A percentile compares a stretch with the other conserved stretches of the same genome.
Conservation (phyloP, 2,888 invertebrate genomes). For the Argyra leucocephala region DNA sequence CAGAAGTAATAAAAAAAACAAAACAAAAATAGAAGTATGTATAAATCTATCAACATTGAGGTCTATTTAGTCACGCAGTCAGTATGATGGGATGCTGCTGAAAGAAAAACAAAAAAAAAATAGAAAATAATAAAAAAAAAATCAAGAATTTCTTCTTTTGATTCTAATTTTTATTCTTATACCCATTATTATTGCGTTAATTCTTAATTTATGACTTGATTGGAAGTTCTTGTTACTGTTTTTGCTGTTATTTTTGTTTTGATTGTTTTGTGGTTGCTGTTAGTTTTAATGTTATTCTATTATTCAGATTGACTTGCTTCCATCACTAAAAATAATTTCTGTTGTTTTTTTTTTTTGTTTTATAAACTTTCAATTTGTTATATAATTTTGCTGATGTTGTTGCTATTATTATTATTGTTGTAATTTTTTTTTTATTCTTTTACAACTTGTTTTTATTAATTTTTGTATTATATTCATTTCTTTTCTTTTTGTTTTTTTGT, state of each 20-base stretch:
- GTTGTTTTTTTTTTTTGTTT: too few relatives aligned
- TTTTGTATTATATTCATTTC: neutral
- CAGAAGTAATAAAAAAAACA: too few relatives aligned
- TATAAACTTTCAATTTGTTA: constrained; percentile 20
- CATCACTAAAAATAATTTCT: constrained; percentile 17
- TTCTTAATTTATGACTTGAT: neutral
- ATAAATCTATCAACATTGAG: constrained; percentile 20
- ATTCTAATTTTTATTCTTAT: too few relatives aligned
- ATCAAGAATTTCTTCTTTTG: too few relatives aligned
- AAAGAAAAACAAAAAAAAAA: too few relatives aligned
- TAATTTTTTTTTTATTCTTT: neutral
- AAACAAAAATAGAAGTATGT: too few relatives aligned
- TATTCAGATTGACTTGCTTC: constrained; percentile 15
- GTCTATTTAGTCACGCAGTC: constrained; percentile 1
- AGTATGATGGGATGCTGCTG: neutral
- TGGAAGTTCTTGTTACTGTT: constrained; percentile 20
- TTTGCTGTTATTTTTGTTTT: constrained; percentile 18
- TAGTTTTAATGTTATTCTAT: constrained; percentile 22
- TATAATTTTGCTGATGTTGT: constrained; percentile 17
- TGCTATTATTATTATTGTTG: too few relatives aligned
- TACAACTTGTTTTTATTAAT: constrained; percentile 12
- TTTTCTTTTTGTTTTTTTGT: neutral
- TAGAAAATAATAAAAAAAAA: too few relatives aligned
- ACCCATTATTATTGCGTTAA: neutral
- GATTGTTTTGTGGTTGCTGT: constrained; percentile 11